These are phyloP conservation scores for Acronicta alni DNA, from an alignment of 2,888 invertebrate species.

Conservation along the genomic window DNA sequence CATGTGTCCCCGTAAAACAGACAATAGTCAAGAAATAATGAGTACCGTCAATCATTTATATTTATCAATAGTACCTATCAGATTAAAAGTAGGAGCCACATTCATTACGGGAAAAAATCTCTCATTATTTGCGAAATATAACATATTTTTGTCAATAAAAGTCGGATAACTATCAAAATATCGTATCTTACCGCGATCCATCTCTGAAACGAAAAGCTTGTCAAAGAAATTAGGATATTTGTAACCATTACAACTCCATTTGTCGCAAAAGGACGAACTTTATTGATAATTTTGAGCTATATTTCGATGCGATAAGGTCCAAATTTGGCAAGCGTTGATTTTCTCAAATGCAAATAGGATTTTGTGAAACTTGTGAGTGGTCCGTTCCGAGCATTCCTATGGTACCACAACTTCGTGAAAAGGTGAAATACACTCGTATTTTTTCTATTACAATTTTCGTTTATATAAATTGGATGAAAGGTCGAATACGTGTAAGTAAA, in stretches of 20 bases:
- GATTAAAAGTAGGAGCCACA: constrained; percentile 13
- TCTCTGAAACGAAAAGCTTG: constrained; percentile 60
- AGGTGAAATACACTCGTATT: constrained; percentile 37
- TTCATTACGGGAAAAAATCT: constrained; percentile 32
- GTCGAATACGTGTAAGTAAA: constrained; percentile 4
- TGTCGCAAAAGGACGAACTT: not conserved
- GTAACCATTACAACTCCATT: constrained; percentile 20
- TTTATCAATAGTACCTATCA: constrained; percentile 28
- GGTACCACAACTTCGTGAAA: constrained; percentile 20
- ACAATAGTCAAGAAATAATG: constrained; percentile 12
- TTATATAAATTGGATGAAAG: constrained; percentile 55
- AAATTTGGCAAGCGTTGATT: not conserved
- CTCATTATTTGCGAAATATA: constrained; percentile 27
- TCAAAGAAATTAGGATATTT: constrained; percentile 58
- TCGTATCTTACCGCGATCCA: constrained; percentile 32
- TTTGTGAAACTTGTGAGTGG: constrained; percentile 16
- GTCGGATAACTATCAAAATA: constrained; percentile 48
- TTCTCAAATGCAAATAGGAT: constrained; percentile 3
- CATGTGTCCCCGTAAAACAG: constrained; percentile 3
- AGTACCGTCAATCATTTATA: constrained; percentile 33
- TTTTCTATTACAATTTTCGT: constrained; percentile 44
- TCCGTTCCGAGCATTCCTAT: constrained; percentile 10
- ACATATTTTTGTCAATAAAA: constrained; percentile 47
- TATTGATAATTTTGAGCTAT: constrained; percentile 10
- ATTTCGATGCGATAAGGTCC: not conserved